Evolutionary conservation across 2,113 vertebrate genomes (phyloP).

Genomic region (Chiloscyllium plagiosum): DNA sequence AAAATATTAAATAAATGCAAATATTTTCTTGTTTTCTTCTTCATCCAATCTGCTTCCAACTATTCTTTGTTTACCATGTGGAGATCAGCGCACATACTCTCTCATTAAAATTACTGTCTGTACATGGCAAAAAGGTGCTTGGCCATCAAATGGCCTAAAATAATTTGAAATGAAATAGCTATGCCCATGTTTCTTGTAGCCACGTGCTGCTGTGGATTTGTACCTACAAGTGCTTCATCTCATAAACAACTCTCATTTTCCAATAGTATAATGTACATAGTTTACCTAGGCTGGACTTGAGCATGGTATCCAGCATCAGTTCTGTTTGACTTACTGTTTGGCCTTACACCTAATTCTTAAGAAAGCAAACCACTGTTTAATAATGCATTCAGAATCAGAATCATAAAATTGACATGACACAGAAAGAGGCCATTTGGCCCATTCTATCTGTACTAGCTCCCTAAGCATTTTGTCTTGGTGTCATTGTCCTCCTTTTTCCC

Average conservation of each 20-base stretch:
- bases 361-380: neutral
- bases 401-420: no score
- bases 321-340: neutral
- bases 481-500: no score
- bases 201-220: neutral
- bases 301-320: neutral
- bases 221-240: neutral
- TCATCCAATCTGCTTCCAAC: neutral
- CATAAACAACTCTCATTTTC: neutral
- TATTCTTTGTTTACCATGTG: conserved; percentile 2
- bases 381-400: neutral
- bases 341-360: neutral
- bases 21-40: neutral
- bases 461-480: no score
- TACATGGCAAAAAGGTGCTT: neutral
- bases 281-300: conserved; percentile 21
- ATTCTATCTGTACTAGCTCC: no score
- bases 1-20: neutral
- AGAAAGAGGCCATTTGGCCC: no score
- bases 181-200: neutral
- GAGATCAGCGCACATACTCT: neutral
- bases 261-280: no score
- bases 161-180: neutral
- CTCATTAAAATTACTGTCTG: neutral
- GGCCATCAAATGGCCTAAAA: neutral